Evolutionary conservation across 1,140 invertebrate genomes (phyloP).

Genomic region (Myzus persicae): DNA sequence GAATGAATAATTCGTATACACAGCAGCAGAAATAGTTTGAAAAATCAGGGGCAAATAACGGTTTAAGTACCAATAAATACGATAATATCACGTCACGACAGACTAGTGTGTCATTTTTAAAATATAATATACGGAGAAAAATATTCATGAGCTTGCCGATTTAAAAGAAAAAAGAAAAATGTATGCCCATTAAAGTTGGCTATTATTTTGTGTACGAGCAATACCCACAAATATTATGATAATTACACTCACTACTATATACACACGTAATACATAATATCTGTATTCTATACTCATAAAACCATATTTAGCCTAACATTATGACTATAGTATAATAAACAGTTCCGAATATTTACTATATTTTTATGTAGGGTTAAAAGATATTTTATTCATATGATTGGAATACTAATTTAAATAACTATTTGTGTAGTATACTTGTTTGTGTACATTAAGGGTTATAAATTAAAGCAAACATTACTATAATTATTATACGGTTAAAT

Average conservation of each 20-base stretch:
- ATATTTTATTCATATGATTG: background rate
- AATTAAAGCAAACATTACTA: background rate
- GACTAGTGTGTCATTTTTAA: slow-evolving; percentile 11
- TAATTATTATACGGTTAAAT: background rate
- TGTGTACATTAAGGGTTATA: background rate
- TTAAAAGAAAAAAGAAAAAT: background rate
- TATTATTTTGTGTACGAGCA: background rate
- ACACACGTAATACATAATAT: background rate
- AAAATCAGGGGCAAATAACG: background rate
- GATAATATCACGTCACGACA: background rate
- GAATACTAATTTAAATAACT: background rate
- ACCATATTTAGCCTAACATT: background rate
- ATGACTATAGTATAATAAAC: background rate
- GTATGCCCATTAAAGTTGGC: background rate
- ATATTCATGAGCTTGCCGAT: background rate
- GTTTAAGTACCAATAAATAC: background rate
- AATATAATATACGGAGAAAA: background rate
- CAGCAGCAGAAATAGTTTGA: background rate
- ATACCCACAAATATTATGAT: background rate
- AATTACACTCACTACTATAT: slow-evolving; percentile 2
- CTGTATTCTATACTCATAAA: background rate
- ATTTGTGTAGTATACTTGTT: no score
- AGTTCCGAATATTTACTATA: background rate
- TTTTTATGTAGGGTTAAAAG: background rate
- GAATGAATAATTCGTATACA: background rate